Percentiles rank a stretch among this genome's conserved stretches.
Conservation (phyloP, 2,888 invertebrate genomes). For the Parochlus steinenii region DNA sequence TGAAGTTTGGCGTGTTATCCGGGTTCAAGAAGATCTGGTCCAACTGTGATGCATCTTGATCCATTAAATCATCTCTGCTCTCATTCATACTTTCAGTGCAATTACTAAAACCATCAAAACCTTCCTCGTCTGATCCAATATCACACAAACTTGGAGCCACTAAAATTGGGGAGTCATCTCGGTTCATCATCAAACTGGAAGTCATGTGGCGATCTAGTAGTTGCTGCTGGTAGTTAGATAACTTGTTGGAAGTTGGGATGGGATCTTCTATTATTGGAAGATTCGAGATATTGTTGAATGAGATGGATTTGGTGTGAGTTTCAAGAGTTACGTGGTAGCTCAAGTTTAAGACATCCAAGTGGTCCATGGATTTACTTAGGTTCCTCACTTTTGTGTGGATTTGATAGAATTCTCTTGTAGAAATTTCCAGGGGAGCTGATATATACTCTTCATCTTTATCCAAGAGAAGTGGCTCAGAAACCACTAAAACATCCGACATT, state of each 20-base stretch:
- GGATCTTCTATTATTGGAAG: too few species aligned
- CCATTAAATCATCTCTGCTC: conserved; percentile 8
- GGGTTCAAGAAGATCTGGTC: conserved; percentile 9
- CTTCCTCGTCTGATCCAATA: conserved; percentile 15
- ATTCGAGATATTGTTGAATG: conserved; percentile 10
- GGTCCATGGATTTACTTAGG: conserved; percentile 17
- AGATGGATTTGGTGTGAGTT: conserved; percentile 18
- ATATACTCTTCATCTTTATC: conserved; percentile 26
- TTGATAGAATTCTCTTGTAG: conserved; percentile 21
- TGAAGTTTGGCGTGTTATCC: conserved; percentile 9
- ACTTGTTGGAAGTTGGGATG: too few species aligned
- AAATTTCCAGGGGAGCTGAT: conserved; percentile 26
- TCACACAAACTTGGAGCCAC: conserved; percentile 21
- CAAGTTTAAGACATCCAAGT: conserved; percentile 12
- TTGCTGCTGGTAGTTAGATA: conserved; percentile 1
- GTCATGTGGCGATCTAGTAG: conserved; percentile 3
- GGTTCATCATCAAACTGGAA: conserved; percentile 3
- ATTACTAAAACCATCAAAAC: conserved; percentile 3
- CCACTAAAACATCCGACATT: conserved; percentile 12
- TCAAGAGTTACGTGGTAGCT: conserved; percentile 10
- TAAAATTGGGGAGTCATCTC: conserved; percentile 16
- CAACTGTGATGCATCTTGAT: too few species aligned
- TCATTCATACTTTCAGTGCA: conserved; percentile 10
- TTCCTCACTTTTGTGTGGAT: too few species aligned
- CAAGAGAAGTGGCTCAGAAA: conserved; percentile 19